Conservation (phyloP, 1,140 invertebrate genomes). For the Phortica variegata region DNA sequence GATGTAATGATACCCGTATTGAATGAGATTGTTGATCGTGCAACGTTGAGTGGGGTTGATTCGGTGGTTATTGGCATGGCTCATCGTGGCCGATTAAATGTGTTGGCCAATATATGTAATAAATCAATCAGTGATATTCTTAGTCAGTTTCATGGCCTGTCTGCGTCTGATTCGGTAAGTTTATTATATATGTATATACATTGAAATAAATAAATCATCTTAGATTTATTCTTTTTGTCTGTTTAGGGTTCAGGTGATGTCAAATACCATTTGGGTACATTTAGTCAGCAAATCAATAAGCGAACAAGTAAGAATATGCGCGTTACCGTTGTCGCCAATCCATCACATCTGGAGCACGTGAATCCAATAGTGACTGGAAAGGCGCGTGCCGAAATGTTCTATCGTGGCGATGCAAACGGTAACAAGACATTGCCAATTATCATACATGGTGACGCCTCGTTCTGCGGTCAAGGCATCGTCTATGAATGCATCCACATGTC, state of each 20-base stretch:
- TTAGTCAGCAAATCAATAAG: constrained; percentile 76
- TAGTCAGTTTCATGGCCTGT: constrained; percentile 79
- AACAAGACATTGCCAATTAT: constrained; percentile 74
- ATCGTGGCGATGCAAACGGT: constrained; percentile 72
- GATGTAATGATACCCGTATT: constrained; percentile 86
- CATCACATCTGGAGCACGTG: constrained; percentile 87
- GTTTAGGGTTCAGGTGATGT: constrained; percentile 88
- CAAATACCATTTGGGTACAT: constrained; percentile 91
- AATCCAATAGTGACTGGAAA: constrained; percentile 82
- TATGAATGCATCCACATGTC: constrained; percentile 88
- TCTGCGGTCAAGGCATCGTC: constrained; percentile 81
- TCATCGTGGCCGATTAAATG: constrained; percentile 87
- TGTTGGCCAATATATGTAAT: constrained; percentile 85
- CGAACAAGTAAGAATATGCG: constrained; percentile 79
- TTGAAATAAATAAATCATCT: not conserved
- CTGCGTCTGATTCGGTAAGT: constrained; percentile 70
- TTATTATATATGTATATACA: no score
- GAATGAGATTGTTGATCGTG: constrained; percentile 84
- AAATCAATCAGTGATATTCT: constrained; percentile 85
- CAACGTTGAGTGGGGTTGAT: constrained; percentile 75
- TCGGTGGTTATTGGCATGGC: constrained; percentile 89
- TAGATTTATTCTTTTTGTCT: constrained; percentile 38
- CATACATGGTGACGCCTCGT: constrained; percentile 89
- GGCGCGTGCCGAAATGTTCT: constrained; percentile 83
- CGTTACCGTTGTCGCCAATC: constrained; percentile 83